A percentile compares a stretch with the other conserved stretches of the same genome.
These are phyloP conservation scores for Rhingia campestris DNA, from an alignment of 2,888 invertebrate species.

Conservation along the genomic window DNA sequence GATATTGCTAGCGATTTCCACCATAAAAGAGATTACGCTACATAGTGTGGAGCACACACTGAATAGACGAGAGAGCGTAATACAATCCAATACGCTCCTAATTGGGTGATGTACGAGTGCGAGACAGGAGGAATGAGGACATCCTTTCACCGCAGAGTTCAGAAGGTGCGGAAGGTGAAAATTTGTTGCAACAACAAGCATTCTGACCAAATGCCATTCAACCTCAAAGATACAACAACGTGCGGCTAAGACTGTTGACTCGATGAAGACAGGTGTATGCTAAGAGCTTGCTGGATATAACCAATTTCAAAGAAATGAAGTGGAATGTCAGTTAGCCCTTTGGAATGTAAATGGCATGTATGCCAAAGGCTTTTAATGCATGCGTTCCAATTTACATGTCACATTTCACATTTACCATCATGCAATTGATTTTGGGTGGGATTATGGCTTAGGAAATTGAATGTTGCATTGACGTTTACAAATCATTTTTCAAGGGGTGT, in stretches of 20 bases:
- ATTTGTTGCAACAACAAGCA: conserved; percentile 20
- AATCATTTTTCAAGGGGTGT: too few species aligned
- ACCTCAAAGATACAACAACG: conserved; percentile 20
- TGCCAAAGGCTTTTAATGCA: too few species aligned
- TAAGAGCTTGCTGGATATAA: background rate
- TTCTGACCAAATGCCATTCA: conserved; percentile 24
- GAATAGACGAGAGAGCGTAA: too few species aligned
- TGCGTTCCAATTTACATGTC: too few species aligned
- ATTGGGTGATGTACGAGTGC: conserved; percentile 53
- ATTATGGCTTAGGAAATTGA: too few species aligned
- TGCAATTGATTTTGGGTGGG: too few species aligned
- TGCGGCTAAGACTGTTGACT: conserved; percentile 11
- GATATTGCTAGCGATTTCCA: conserved; percentile 31
- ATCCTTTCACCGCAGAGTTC: background rate
- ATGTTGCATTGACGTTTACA: too few species aligned
- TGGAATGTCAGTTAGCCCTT: background rate
- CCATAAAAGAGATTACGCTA: conserved; percentile 45
- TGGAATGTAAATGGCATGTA: background rate
- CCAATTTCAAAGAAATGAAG: background rate
- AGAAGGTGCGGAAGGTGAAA: background rate
- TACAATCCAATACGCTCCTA: conserved; percentile 57
- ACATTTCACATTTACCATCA: too few species aligned
- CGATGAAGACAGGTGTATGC: background rate
- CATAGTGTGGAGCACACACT: conserved; percentile 8
- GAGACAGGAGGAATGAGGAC: background rate